Evolutionary conservation across 1,140 invertebrate genomes (phyloP).

Genomic region (Drosophila pallidifrons): DNA sequence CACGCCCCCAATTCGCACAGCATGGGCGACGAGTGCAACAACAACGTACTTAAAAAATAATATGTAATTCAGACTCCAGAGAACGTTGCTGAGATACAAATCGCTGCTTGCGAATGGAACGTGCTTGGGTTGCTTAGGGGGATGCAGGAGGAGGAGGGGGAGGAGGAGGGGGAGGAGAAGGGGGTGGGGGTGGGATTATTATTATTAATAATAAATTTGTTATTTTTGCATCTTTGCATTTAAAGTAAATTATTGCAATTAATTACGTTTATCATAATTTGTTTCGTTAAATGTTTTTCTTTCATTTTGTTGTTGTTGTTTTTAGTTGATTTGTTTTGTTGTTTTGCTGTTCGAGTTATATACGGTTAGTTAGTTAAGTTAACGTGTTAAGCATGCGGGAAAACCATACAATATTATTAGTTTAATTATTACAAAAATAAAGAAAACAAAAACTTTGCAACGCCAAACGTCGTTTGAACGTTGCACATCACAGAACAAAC

Average conservation of each 20-base stretch:
- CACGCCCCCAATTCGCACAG: conserved; percentile 22
- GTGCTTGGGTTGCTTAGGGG: background rate
- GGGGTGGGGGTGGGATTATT: background rate
- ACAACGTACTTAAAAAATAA: conserved; percentile 83
- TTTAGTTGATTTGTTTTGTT: conserved; percentile 9
- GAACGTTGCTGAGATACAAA: conserved; percentile 54
- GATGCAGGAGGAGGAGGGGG: background rate
- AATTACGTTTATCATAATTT: conserved; percentile 44
- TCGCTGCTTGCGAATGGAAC: background rate
- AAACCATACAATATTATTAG: conserved; percentile 41
- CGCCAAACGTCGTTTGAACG: conserved; percentile 56
- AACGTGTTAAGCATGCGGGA: conserved; percentile 16
- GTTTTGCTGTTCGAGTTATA: conserved; percentile 35
- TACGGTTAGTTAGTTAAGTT: conserved; percentile 9
- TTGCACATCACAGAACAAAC: conserved; percentile 82
- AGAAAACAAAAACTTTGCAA: conserved; percentile 65
- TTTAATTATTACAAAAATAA: conserved; percentile 48
- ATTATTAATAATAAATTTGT: conserved; percentile 20
- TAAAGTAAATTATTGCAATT: conserved; percentile 57
- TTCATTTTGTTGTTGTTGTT: conserved; percentile 4
- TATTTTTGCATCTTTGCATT: conserved; percentile 11
- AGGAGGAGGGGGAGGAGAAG: background rate
- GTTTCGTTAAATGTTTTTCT: conserved; percentile 25
- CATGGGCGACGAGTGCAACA: background rate
- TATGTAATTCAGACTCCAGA: conserved; percentile 84